These are phyloP conservation scores for Keiferia lycopersicella DNA, from an alignment of 2,888 invertebrate genomes.

Conservation along the genomic window DNA sequence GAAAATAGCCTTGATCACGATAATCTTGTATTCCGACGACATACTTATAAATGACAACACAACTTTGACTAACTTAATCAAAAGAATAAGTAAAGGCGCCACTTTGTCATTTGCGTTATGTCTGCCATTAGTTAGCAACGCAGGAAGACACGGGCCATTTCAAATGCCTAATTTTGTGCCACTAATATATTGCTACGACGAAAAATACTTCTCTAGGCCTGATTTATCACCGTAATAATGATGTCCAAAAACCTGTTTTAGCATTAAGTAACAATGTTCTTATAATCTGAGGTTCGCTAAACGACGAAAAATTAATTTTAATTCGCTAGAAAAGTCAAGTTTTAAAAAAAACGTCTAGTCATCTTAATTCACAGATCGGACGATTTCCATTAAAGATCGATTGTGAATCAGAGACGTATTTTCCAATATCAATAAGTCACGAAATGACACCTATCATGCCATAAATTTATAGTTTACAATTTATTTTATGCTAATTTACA, in stretches of 20 bases:
- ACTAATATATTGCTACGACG: neutral
- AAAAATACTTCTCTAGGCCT: slow-evolving; percentile 14
- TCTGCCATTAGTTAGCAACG: slow-evolving; percentile 11
- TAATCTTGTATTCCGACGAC: neutral
- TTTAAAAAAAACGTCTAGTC: slow-evolving; percentile 23
- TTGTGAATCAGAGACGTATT: slow-evolving; percentile 33
- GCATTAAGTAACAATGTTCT: neutral
- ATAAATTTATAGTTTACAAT: slow-evolving; percentile 37
- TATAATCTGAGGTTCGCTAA: neutral
- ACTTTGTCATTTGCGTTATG: slow-evolving; percentile 15
- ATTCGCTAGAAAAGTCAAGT: slow-evolving; percentile 20
- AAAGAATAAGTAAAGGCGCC: slow-evolving; percentile 19
- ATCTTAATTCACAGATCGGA: slow-evolving; percentile 25
- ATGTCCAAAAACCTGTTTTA: slow-evolving; percentile 11
- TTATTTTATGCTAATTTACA: slow-evolving; percentile 31
- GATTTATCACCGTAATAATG: slow-evolving; percentile 21
- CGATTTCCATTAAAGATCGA: slow-evolving; percentile 28
- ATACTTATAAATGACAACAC: slow-evolving; percentile 3
- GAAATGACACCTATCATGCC: slow-evolving; percentile 37
- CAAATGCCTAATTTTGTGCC: slow-evolving; percentile 22
- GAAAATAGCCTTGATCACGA: neutral
- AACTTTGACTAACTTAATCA: slow-evolving; percentile 15
- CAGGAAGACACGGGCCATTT: slow-evolving; percentile 20
- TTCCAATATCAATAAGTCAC: slow-evolving; percentile 37
- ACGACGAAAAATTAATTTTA: neutral